phyloP scores from a whole-genome alignment of 2,797 vertebrate species.

The Sandelia bainsii region DNA sequence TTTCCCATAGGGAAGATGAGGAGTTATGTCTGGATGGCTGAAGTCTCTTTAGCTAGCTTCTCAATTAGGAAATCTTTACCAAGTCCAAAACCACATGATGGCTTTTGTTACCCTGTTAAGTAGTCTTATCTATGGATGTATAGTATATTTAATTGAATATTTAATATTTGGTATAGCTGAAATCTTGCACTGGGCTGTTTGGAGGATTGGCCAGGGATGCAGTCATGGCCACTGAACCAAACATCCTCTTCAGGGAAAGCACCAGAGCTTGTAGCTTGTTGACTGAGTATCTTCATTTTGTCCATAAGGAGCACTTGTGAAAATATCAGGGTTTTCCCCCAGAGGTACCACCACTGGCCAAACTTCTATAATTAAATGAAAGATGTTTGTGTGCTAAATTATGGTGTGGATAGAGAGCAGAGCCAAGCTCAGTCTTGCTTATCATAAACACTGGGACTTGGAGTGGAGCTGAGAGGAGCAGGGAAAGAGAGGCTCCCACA shows the following conservation, averaged over 20 bases:
- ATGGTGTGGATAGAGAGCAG: not conserved
- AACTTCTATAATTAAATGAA: slow-evolving; percentile 23
- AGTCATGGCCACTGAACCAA: slow-evolving; percentile 7
- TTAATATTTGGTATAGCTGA: too few relatives aligned
- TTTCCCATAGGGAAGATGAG: slow-evolving; percentile 10
- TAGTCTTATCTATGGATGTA: not conserved
- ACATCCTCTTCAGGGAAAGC: slow-evolving; percentile 9
- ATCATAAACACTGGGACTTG: slow-evolving; percentile 26
- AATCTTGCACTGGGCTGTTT: too few relatives aligned
- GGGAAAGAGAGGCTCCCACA: slow-evolving; percentile 20
- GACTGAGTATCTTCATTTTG: slow-evolving; percentile 5
- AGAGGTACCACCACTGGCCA: slow-evolving; percentile 1
- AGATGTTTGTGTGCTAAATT: slow-evolving; percentile 10
- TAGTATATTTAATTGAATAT: not conserved
- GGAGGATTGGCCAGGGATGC: not conserved
- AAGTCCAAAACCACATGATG: slow-evolving; percentile 8
- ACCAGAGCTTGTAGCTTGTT: not conserved
- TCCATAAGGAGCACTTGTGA: not conserved
- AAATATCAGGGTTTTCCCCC: not conserved
- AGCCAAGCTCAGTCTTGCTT: slow-evolving; percentile 2
- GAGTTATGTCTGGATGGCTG: too few relatives aligned
- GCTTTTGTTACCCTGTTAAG: slow-evolving; percentile 1
- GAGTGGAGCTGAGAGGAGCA: slow-evolving; percentile 20
- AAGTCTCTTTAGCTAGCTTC: too few relatives aligned
- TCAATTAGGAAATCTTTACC: too few relatives aligned